Base-by-base conservation (phyloP, 1,140 invertebrate genomes). In the Bombus terrestris region DNA sequence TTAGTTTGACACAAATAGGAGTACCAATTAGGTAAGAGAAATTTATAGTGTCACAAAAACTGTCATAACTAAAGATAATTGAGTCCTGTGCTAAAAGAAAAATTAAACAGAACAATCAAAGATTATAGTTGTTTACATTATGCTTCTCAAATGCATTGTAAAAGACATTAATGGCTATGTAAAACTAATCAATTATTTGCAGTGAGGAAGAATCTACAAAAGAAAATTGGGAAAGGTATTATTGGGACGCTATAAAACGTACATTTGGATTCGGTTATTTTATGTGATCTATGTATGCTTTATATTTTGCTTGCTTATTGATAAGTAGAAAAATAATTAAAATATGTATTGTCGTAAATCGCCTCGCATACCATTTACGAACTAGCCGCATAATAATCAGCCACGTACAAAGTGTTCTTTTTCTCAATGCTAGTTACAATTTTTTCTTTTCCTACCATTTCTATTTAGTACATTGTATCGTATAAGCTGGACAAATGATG, bases 241-340 rank as follows among this genome's bases (percentile, higher is more conserved):
- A 99, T 93, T 99, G 98, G 97, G 97, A 98, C 89, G 96, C 98
- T 85, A 99, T 99, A 91, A 98, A 98, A 95, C 96, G 97, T 92
- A 97, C 98, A 1, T 99, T 99, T 95, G 98, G 98, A 59, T 99
- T 98, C 94, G 98, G 98, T 43, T 97, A 96, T 15, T 97, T 97
- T 91, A 96, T 98, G 95, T 97, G 96, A 96, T 96, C 88, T 75
- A 91, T 83, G 81, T 93, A 88, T 53, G 72, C 80, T 80, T 64
- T 86, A 85, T 82, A 64, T 37, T 73, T 81, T 84, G 86, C 91
- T 90, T 93, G 92, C 93, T 94, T 93, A 93, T 90, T 90, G 68
- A 91, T 92, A 91, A 93, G 90, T 92, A 91, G 91, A 91, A 89
- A 72, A 80, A 80, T 80, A 43, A 85, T 85, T 78, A 53, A 80